Percentiles rank a stretch among this genome's conserved stretches.
Conservation (phyloP, 2,888 invertebrate genomes). For the Xanthorhoe designata region DNA sequence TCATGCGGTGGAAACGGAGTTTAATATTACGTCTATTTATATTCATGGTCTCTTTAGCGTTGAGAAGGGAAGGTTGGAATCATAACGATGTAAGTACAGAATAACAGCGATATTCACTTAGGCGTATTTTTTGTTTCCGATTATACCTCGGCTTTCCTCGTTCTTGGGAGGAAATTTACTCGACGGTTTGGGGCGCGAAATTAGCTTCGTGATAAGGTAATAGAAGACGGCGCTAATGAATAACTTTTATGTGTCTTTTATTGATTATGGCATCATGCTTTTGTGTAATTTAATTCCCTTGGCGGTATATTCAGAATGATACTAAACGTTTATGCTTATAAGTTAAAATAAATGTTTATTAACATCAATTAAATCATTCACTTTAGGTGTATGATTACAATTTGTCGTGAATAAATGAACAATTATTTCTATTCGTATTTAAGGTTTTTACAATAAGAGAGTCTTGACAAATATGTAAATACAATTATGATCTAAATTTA, state of each 20-base stretch:
- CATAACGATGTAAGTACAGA: conserved; percentile 69
- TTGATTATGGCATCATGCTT: conserved; percentile 16
- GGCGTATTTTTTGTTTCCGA: conserved; percentile 62
- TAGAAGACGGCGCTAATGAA: conserved; percentile 28
- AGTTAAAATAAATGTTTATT: background rate
- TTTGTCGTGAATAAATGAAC: background rate
- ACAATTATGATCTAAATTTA: background rate
- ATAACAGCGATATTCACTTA: conserved; percentile 78
- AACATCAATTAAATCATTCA: no score
- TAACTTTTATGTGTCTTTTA: conserved; percentile 21
- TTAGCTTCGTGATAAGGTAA: conserved; percentile 26
- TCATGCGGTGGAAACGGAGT: conserved; percentile 68
- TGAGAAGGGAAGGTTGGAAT: conserved; percentile 66
- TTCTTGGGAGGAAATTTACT: conserved; percentile 34
- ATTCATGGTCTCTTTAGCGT: conserved; percentile 75
- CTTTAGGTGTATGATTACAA: no score
- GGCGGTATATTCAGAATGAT: background rate
- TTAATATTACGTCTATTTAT: conserved; percentile 83
- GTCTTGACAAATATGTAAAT: no score
- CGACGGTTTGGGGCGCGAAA: conserved; percentile 29
- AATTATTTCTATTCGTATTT: background rate
- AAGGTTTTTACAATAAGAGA: no score
- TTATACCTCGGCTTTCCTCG: conserved; percentile 41
- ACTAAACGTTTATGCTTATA: background rate
- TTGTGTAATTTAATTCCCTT: conserved; percentile 1